Evolutionary conservation across 1,140 invertebrate genomes (phyloP), one percentile per base, ranked within the genome.

Genomic region (Calephelis nemesis): DNA sequence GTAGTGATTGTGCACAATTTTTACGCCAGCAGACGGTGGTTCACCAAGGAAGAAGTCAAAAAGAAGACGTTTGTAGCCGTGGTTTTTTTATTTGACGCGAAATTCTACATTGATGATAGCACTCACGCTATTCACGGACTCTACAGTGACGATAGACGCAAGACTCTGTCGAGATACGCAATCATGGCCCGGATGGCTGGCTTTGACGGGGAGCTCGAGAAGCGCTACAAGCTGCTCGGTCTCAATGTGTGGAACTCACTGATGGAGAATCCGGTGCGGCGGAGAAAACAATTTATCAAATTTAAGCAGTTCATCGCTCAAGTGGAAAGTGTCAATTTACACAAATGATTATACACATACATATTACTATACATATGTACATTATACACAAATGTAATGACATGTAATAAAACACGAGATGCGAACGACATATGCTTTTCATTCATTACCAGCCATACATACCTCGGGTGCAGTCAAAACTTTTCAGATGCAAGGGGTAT

Each of bases 1-100:
- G 11, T 40, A n/a, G 60, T 4, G 60, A 62, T 62, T 62, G 60
- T 40, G 60, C 60, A 62, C 60, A 62, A 62, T 40, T 62, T 62
- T 62, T 62, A 30, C 10, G 39, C 60, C 60, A 62, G 60, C 30
- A 39, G 39, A 1, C 60, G 19, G 19, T 62, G 60, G 60, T 13
- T 62, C 39, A 62, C 60, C 60, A 62, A 40, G 60, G 60, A 62
- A 40, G 60, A 62, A n/a, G 10, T 42, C 12, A 62, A 62, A 40
- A 62, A 40, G 30, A 62, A 40, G 60, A 40, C n/a, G n/a, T 50
- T 50, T 13, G n/a, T 50, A 7, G 49, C 49, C 4, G 49, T 50
- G 11, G n/a, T 50, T 50, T 50, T 50, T 50, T 50, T 50, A 50
- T 50, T 13, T 13, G 49, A 50, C 49, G 49, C 49, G n/a, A 50